These are phyloP conservation scores for Tetramorium bicarinatum DNA, from an alignment of 2,888 invertebrate genomes.

Conservation along the genomic window DNA sequence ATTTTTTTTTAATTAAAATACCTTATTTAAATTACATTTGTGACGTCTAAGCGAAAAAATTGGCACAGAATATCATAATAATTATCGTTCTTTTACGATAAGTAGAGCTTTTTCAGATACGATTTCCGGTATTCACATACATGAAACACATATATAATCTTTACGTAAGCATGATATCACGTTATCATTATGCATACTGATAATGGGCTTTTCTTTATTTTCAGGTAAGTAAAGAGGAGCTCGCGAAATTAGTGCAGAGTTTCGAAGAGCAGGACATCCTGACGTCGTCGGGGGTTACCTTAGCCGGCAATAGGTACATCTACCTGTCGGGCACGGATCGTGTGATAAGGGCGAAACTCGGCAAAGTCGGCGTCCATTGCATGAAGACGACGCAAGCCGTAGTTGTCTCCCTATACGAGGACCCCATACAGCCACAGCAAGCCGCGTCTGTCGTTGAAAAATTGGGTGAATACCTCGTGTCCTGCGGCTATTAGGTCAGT, in stretches of 20 bases:
- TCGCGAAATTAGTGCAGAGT: conserved; percentile 95
- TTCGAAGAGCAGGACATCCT: conserved; percentile 96
- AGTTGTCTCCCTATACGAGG: conserved; percentile 97
- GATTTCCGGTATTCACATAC: background rate
- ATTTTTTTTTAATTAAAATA: background rate
- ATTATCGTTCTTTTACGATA: background rate
- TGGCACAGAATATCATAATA: background rate
- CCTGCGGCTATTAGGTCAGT: conserved; percentile 95
- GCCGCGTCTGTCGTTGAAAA: conserved; percentile 98
- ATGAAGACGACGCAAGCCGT: conserved; percentile 98
- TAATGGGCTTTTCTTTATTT: conserved; percentile 44
- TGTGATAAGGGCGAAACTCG: conserved; percentile 97
- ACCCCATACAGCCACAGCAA: conserved; percentile 98
- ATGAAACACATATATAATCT: background rate
- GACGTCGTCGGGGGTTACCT: conserved; percentile 96
- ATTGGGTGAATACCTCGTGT: conserved; percentile 98
- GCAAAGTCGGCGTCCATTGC: conserved; percentile 97
- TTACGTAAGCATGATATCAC: background rate
- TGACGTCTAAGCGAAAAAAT: background rate
- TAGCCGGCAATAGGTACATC: conserved; percentile 97
- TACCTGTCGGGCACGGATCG: conserved; percentile 98
- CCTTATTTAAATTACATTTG: background rate
- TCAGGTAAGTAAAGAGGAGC: conserved; percentile 97
- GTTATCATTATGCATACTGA: background rate
- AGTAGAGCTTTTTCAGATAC: no score